Evolutionary conservation across 2,797 vertebrate genomes (phyloP).

Genomic region (Hypotaenidia okinawae): DNA sequence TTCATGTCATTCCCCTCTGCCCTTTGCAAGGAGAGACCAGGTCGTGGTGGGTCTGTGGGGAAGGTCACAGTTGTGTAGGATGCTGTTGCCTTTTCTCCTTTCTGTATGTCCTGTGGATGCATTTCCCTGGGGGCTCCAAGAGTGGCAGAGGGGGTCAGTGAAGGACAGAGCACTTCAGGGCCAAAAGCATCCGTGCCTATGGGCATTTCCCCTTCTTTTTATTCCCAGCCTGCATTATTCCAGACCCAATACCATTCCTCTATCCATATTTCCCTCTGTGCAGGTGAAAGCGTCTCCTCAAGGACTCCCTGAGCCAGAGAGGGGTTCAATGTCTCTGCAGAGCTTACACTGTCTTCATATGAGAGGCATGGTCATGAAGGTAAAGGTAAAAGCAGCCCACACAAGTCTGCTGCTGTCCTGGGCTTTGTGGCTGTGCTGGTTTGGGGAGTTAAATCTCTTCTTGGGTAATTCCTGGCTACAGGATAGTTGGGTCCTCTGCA

Average conservation of each 20-base stretch:
- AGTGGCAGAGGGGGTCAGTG: neutral
- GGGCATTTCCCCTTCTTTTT: neutral
- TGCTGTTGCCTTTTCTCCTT: neutral
- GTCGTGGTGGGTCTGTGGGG: neutral
- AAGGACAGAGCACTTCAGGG: neutral
- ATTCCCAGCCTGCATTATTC: neutral
- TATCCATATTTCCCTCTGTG: neutral
- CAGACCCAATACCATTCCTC: neutral
- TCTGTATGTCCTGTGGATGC: neutral
- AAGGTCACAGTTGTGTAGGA: neutral
- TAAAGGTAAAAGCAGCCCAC: neutral
- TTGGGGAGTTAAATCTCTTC: neutral
- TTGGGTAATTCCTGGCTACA: constrained; percentile 27
- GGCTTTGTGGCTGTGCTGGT: neutral
- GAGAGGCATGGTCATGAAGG: fast-evolving
- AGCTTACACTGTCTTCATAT: neutral
- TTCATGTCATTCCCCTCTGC: neutral
- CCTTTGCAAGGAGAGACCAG: neutral
- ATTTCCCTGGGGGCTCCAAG: neutral
- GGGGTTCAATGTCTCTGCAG: neutral
- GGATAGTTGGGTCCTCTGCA: constrained; percentile 1
- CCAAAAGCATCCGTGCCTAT: neutral
- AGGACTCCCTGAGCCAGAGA: neutral
- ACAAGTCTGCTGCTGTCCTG: neutral
- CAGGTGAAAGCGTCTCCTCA: neutral